Percentiles rank a stretch among this genome's conserved stretches.
These are phyloP conservation scores for Gila orcuttii DNA, from an alignment of 2,113 vertebrate species.

Conservation along the genomic window DNA sequence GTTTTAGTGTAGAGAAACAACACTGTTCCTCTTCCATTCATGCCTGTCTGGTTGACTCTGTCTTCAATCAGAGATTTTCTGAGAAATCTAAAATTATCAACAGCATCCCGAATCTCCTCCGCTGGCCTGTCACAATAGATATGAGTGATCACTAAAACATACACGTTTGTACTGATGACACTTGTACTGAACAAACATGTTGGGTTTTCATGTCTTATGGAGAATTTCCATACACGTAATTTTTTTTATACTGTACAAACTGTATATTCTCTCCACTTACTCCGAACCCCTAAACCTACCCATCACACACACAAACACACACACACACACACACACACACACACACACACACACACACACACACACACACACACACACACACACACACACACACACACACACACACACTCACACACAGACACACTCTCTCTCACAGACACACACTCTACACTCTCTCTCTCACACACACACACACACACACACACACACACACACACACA, in stretches of 20 bases:
- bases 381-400: not conserved
- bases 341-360: not conserved
- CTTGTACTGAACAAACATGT: no score
- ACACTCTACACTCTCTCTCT: no score
- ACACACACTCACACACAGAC: not conserved
- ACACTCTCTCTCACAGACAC: slow-evolving; percentile 8
- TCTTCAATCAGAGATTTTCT: slow-evolving; percentile 25
- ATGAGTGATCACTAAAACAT: slow-evolving; percentile 25
- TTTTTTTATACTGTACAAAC: no score
- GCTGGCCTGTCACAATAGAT: slow-evolving; percentile 47
- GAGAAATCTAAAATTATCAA: slow-evolving; percentile 39
- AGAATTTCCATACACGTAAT: no score
- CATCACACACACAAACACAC: not conserved
- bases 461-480: slow-evolving; percentile 25
- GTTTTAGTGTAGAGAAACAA: not conserved
- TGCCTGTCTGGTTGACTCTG: slow-evolving; percentile 11
- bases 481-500: not conserved
- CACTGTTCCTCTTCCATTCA: not conserved
- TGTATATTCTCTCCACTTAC: no score
- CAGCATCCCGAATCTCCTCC: slow-evolving; percentile 25
- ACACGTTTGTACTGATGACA: not conserved
- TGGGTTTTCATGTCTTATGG: no score
- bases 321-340: not conserved
- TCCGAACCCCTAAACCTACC: no score
- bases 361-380: not conserved